Conservation (phyloP, 1,140 invertebrate species). For the Lanistes nyassanus region DNA sequence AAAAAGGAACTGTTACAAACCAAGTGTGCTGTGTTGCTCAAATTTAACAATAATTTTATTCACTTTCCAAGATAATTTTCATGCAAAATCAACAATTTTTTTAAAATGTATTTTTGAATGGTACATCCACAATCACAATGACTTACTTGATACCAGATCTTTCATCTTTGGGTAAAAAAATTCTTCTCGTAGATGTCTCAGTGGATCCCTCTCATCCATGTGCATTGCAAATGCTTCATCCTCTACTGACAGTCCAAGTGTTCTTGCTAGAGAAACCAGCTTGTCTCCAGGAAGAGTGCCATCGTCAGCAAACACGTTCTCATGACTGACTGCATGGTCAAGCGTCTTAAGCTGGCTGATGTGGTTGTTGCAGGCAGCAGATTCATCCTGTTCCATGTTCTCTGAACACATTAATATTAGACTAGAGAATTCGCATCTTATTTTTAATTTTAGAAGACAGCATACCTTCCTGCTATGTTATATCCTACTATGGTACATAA, state of each 20-base stretch:
- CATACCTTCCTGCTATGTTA: too few species aligned
- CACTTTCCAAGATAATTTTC: not conserved
- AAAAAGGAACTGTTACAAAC: not conserved
- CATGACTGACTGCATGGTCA: too few species aligned
- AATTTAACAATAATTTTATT: not conserved
- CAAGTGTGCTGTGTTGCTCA: not conserved
- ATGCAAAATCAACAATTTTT: not conserved
- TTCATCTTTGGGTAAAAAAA: slow-evolving; percentile 68
- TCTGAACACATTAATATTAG: too few species aligned
- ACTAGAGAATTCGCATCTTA: too few species aligned
- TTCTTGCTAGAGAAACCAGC: slow-evolving; percentile 32
- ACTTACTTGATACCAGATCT: slow-evolving; percentile 63
- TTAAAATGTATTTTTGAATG: not conserved
- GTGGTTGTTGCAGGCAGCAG: too few species aligned
- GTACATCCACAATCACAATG: too few species aligned
- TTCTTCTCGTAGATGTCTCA: slow-evolving; percentile 58
- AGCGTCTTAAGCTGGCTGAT: too few species aligned
- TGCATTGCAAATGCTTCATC: slow-evolving; percentile 62
- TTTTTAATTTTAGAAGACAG: too few species aligned
- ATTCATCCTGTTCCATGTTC: too few species aligned
- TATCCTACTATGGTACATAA: too few species aligned
- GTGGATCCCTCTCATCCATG: slow-evolving; percentile 66
- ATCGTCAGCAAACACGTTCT: too few species aligned
- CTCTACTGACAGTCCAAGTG: slow-evolving; percentile 40
- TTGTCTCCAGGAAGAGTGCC: slow-evolving; percentile 36